Conservation (phyloP, 2,113 vertebrate genomes). For the Leptodactylus fuscus region DNA sequence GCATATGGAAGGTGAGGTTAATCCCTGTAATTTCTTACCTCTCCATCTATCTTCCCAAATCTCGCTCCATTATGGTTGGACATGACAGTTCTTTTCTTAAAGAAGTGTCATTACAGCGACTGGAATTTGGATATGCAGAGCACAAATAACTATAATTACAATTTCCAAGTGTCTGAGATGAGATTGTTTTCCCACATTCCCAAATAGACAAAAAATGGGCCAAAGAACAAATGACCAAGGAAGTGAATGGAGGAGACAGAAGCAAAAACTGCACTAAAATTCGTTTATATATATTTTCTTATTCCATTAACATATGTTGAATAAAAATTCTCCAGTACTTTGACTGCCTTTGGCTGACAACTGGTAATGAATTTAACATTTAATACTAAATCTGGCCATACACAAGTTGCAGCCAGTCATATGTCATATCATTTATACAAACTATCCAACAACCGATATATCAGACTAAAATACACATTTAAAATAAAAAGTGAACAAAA, state of each 20-base stretch:
- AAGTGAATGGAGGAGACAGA: neutral
- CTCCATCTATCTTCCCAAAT: conserved; percentile 40
- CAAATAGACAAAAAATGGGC: neutral
- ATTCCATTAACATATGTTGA: neutral
- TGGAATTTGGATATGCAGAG: conserved; percentile 10
- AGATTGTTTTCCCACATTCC: neutral
- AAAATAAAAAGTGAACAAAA: no score
- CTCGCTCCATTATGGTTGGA: conserved; percentile 45
- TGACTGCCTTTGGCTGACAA: neutral
- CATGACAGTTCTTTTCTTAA: conserved; percentile 53
- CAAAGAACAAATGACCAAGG: neutral
- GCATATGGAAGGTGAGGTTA: conserved; percentile 56
- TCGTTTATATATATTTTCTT: neutral
- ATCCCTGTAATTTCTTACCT: conserved; percentile 55
- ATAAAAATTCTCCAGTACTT: neutral
- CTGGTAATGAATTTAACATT: neutral
- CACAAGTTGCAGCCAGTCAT: no score
- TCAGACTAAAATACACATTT: no score
- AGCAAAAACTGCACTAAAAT: neutral
- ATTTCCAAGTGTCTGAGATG: neutral
- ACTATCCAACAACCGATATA: no score
- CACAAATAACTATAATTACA: conserved; percentile 32
- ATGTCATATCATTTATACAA: no score
- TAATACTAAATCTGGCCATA: no score
- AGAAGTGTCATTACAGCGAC: conserved; percentile 26